A percentile compares a stretch with the other conserved stretches of the same genome.
These are phyloP conservation scores for Pammene aurita DNA, from an alignment of 2,888 invertebrate genomes.

Conservation along the genomic window DNA sequence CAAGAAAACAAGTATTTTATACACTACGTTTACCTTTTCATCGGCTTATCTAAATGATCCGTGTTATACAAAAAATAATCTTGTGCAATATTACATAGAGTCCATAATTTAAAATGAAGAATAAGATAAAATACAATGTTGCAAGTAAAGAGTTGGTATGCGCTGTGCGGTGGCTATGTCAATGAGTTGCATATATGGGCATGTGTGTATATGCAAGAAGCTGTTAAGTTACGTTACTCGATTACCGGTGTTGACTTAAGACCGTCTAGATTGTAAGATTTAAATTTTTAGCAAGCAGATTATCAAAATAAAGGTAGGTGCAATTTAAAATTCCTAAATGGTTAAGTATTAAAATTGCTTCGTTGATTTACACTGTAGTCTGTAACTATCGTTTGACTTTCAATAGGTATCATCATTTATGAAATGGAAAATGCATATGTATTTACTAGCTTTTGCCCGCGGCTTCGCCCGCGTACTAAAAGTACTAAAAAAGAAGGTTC, in stretches of 20 bases:
- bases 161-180: background rate
- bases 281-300: too few species aligned
- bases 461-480: too few species aligned
- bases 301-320: too few species aligned
- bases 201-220: conserved; percentile 4
- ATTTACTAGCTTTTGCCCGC: too few species aligned
- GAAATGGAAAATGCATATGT: too few species aligned
- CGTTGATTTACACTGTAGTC: too few species aligned
- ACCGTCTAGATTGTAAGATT: too few species aligned
- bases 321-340: too few species aligned
- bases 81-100: background rate
- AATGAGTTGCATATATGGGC: conserved; percentile 7
- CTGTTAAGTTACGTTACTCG: conserved; percentile 1
- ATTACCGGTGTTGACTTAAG: background rate
- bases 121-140: background rate
- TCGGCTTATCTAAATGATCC: background rate
- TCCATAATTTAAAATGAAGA: background rate
- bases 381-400: too few species aligned
- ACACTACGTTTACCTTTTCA: conserved; percentile 7
- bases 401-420: too few species aligned
- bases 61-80: background rate
- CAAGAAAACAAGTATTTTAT: conserved; percentile 33
- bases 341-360: too few species aligned
- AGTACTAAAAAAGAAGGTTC: too few species aligned
- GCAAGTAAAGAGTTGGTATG: conserved; percentile 10